These are phyloP conservation scores for Drosophila ezoana DNA, from an alignment of 2,888 invertebrate species.

Conservation along the genomic window DNA sequence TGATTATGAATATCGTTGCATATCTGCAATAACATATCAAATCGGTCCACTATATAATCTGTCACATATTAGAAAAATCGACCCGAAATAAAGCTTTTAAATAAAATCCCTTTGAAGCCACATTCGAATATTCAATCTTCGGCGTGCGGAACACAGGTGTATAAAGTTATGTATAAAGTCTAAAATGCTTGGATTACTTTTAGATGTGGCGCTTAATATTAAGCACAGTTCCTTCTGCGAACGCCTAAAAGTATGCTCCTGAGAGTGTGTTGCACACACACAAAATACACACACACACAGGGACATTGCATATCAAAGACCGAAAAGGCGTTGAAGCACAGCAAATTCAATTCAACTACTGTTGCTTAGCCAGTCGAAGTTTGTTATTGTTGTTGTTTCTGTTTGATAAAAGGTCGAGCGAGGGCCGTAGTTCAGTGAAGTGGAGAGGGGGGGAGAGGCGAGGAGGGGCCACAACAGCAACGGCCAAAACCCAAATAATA, in stretches of 20 bases:
- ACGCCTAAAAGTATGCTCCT: constrained; percentile 34
- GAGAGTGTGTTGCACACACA: constrained; percentile 2
- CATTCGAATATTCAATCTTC: no score
- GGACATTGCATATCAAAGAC: constrained; percentile 65
- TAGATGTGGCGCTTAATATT: constrained; percentile 32
- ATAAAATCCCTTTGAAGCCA: no score
- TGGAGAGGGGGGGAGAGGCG: constrained; percentile 15
- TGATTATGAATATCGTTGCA: no score
- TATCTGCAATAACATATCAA: no score
- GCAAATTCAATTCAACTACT: constrained; percentile 79
- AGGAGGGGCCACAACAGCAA: constrained; percentile 1
- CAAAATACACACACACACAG: constrained; percentile 1
- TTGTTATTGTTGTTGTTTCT: constrained; percentile 43
- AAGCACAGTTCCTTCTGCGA: constrained; percentile 30
- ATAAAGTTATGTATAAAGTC: constrained; percentile 24
- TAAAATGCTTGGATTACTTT: constrained; percentile 25
- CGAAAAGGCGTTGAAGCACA: constrained; percentile 76
- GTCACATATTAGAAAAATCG: no score
- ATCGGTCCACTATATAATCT: no score
- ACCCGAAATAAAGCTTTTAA: no score
- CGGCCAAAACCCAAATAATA: constrained; percentile 75
- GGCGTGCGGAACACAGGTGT: no score
- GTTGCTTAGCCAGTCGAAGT: constrained; percentile 58
- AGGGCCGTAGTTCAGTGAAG: constrained; percentile 12
- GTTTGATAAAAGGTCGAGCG: constrained; percentile 65